Evolutionary conservation across 1,140 invertebrate species (phyloP).

Genomic region (Achatina immaculata): DNA sequence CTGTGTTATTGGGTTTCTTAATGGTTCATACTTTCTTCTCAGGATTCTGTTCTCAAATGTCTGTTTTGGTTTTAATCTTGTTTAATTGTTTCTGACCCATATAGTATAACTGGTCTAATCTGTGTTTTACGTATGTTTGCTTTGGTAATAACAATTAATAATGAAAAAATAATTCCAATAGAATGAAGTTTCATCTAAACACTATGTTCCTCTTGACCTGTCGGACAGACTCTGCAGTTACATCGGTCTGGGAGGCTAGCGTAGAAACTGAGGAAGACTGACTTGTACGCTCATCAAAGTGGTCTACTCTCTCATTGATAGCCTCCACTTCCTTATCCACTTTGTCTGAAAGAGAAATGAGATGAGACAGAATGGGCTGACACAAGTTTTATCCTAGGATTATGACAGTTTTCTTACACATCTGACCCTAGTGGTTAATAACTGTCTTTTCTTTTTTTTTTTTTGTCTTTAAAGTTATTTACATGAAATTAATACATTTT

Average conservation of each 20-base stretch:
- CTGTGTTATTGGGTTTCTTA: no score
- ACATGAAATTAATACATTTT: no score
- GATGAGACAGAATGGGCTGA: background rate
- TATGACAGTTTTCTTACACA: background rate
- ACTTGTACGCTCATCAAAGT: conserved; percentile 42
- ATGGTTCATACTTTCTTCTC: no score
- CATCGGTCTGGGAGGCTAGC: conserved; percentile 29
- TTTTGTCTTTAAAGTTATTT: background rate
- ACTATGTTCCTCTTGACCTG: conserved; percentile 44
- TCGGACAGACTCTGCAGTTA: conserved; percentile 71
- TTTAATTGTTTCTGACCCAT: no score
- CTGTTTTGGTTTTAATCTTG: no score
- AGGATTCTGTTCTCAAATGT: no score
- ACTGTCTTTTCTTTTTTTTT: conserved; percentile 2
- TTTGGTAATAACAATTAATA: no score
- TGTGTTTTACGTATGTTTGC: no score
- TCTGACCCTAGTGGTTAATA: background rate
- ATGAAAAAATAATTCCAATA: no score
- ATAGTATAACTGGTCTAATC: no score
- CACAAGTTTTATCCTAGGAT: background rate
- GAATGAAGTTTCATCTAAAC: no score
- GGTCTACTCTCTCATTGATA: conserved; percentile 43
- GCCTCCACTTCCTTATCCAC: conserved; percentile 43
- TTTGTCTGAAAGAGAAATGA: conserved; percentile 34
- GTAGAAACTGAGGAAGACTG: conserved; percentile 17